Conservation (phyloP, 2,888 invertebrate species). For the Zele albiditarsus region DNA sequence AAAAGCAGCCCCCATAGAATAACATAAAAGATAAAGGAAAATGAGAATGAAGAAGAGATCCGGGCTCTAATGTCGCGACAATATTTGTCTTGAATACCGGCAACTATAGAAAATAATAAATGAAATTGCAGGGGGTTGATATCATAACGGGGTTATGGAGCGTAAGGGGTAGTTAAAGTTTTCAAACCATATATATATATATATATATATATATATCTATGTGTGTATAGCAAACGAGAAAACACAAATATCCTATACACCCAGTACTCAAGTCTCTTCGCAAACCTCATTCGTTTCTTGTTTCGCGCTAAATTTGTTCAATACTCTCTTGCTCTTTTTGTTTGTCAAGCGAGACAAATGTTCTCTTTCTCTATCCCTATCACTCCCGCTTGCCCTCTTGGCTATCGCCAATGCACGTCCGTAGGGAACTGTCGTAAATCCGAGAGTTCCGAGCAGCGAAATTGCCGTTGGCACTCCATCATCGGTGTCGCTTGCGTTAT, state of each 20-base stretch:
- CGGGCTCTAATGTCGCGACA: slow-evolving; percentile 62
- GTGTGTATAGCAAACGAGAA: background rate
- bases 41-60: slow-evolving; percentile 32
- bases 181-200: slow-evolving; percentile 56
- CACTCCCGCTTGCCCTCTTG: background rate
- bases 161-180: slow-evolving; percentile 69
- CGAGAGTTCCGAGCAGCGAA: slow-evolving; percentile 45
- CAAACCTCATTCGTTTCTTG: slow-evolving; percentile 60
- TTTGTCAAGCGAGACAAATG: no score
- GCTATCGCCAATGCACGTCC: slow-evolving; percentile 32
- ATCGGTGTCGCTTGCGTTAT: slow-evolving; percentile 45
- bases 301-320: slow-evolving; percentile 65
- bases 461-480: slow-evolving; percentile 54
- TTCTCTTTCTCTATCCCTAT: background rate
- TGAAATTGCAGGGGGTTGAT: slow-evolving; percentile 55
- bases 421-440: slow-evolving; percentile 48
- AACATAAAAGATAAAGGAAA: slow-evolving; percentile 48
- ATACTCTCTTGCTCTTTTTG: slow-evolving; percentile 10
- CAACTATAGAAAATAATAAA: slow-evolving; percentile 66
- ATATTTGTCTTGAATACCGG: slow-evolving; percentile 64
- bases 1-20: slow-evolving; percentile 49
- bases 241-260: background rate
- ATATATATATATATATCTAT: slow-evolving; percentile 36
- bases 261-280: slow-evolving; percentile 29
- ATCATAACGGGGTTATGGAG: slow-evolving; percentile 69